Evolutionary conservation across 2,888 invertebrate species (phyloP).

Genomic region (Callyntrura guangdongensis): DNA sequence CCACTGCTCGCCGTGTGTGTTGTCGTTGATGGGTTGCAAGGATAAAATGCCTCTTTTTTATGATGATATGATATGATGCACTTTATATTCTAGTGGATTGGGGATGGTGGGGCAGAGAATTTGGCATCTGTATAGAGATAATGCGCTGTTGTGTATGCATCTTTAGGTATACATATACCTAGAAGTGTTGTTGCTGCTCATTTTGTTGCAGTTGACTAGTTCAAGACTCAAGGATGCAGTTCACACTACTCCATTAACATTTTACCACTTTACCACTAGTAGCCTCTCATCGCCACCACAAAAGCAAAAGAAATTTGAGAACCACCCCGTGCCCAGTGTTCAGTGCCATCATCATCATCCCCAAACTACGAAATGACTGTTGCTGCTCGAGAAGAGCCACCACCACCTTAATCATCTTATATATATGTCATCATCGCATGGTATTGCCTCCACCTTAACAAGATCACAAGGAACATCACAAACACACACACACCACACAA

Average conservation of each 20-base stretch:
- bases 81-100: conserved; percentile 19
- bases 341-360: conserved; percentile 60
- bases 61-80: background rate
- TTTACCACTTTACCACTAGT: too few species aligned
- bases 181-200: background rate
- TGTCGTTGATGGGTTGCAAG: background rate
- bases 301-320: conserved; percentile 16
- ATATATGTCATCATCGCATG: conserved; percentile 36
- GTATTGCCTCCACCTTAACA: conserved; percentile 42
- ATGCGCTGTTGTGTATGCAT: conserved; percentile 19
- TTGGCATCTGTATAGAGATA: conserved; percentile 14
- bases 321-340: conserved; percentile 77
- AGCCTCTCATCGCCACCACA: background rate
- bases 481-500: background rate
- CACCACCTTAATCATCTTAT: background rate
- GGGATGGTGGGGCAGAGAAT: background rate
- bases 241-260: background rate
- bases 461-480: conserved; percentile 44
- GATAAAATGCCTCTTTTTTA: background rate
- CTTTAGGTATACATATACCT: background rate
- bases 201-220: conserved; percentile 72
- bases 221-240: conserved; percentile 74
- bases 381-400: conserved; percentile 56
- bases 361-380: background rate
- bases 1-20: background rate